These are phyloP conservation scores for Sebastes steindachneri DNA, from an alignment of 2,797 vertebrate species.

Conservation along the genomic window DNA sequence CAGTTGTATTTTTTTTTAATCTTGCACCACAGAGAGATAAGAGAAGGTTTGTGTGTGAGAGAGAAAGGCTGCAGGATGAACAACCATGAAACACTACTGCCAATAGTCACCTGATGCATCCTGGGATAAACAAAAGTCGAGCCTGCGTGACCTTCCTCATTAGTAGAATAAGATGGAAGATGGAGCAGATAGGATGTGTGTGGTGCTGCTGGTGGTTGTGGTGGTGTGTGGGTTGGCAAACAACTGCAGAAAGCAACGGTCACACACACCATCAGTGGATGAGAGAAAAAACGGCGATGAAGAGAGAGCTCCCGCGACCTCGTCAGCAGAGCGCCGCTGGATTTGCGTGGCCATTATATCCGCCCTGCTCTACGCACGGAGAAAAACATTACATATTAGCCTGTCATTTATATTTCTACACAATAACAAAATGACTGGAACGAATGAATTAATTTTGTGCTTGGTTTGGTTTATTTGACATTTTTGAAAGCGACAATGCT, in stretches of 20 bases:
- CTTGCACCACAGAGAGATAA: neutral
- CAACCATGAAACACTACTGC: slow-evolving; percentile 15
- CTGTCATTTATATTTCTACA: neutral
- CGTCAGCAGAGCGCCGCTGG: slow-evolving; percentile 18
- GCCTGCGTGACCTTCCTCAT: slow-evolving; percentile 72
- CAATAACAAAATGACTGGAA: neutral
- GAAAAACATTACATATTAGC: neutral
- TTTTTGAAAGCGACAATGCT: neutral
- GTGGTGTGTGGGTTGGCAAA: slow-evolving; percentile 43
- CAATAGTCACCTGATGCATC: slow-evolving; percentile 40
- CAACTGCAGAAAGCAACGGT: slow-evolving; percentile 19
- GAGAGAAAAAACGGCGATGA: slow-evolving; percentile 30
- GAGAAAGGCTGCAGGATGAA: slow-evolving; percentile 4
- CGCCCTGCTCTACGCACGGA: neutral
- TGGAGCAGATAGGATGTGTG: slow-evolving; percentile 11
- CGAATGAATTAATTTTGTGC: neutral
- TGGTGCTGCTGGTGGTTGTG: neutral
- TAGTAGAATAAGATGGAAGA: slow-evolving; percentile 66
- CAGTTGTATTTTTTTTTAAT: slow-evolving; percentile 1
- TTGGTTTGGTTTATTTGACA: slow-evolving; percentile 1
- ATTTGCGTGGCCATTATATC: slow-evolving; percentile 38
- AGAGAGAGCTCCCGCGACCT: slow-evolving; percentile 4
- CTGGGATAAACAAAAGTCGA: slow-evolving; percentile 64
- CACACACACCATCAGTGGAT: slow-evolving; percentile 1
- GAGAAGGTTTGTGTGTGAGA: neutral